phyloP scores from a whole-genome alignment of 35 echinoderm and acorn worm species.

The Ptychodera flava region DNA sequence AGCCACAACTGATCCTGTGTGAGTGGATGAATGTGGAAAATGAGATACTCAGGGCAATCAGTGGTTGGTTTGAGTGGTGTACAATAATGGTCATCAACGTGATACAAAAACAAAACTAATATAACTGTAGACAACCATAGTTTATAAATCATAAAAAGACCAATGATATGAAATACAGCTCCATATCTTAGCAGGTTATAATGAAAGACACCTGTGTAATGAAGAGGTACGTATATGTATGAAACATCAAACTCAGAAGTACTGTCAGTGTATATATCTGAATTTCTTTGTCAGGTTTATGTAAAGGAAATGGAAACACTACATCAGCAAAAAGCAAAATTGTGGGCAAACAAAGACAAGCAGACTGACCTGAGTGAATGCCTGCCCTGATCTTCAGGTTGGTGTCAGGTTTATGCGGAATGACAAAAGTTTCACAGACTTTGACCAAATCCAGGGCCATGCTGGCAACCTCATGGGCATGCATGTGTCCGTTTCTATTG shows the following conservation, averaged over 20 bases:
- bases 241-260: too few relatives aligned
- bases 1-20: constrained; percentile 84
- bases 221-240: too few relatives aligned
- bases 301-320: too few relatives aligned
- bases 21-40: constrained; percentile 2
- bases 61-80: not conserved
- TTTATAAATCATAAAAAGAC: not conserved
- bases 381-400: constrained; percentile 92
- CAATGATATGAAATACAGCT: not conserved
- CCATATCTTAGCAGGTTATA: not conserved
- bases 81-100: not conserved
- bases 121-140: not conserved
- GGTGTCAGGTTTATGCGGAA: constrained; percentile 80
- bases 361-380: constrained; percentile 87
- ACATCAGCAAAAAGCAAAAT: too few relatives aligned
- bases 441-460: constrained; percentile 95
- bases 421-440: constrained; percentile 94
- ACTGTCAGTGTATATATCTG: too few relatives aligned
- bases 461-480: constrained; percentile 89
- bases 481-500: constrained; percentile 67
- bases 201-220: too few relatives aligned
- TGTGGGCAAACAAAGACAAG: too few relatives aligned
- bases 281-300: too few relatives aligned
- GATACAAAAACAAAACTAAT: not conserved
- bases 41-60: not conserved